Percentiles rank a stretch among this genome's conserved stretches.
Evolutionary conservation across 1,140 invertebrate genomes (phyloP).

Genomic region (Drosophila ambigua): DNA sequence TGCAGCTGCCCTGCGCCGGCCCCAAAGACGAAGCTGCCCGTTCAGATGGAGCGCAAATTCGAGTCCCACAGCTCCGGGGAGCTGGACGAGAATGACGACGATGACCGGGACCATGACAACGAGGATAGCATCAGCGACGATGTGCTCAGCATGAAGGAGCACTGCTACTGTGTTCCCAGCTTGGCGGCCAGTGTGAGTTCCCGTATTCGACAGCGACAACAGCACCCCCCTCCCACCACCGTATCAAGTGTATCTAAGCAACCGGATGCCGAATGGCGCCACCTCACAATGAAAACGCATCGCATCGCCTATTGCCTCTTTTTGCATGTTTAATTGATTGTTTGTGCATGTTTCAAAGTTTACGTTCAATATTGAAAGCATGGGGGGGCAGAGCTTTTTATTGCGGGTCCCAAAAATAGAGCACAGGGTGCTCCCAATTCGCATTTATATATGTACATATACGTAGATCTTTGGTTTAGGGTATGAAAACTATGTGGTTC

Average conservation of each 20-base stretch:
- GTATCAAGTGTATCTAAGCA: constrained; percentile 58
- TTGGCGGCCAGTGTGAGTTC: constrained; percentile 83
- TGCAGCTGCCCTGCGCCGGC: constrained; percentile 56
- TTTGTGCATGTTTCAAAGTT: constrained; percentile 35
- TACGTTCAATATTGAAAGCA: constrained; percentile 54
- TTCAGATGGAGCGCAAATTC: constrained; percentile 37
- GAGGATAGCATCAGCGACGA: constrained; percentile 72
- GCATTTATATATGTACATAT: too few relatives aligned
- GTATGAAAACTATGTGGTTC: background rate
- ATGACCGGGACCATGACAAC: constrained; percentile 27
- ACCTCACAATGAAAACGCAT: constrained; percentile 22
- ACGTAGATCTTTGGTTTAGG: background rate
- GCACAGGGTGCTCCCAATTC: constrained; percentile 9
- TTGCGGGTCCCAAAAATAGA: constrained; percentile 44
- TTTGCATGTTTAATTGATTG: constrained; percentile 66
- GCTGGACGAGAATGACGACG: constrained; percentile 42
- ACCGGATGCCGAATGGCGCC: constrained; percentile 36
- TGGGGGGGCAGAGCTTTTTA: constrained; percentile 38
- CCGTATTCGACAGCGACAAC: constrained; percentile 10
- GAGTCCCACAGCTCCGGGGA: constrained; percentile 56
- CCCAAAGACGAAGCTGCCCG: constrained; percentile 36
- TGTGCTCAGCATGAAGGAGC: constrained; percentile 78
- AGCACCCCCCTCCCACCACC: constrained; percentile 40
- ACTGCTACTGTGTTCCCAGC: constrained; percentile 82
- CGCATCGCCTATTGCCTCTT: constrained; percentile 46